Base-by-base conservation (phyloP, 2,113 vertebrate species). In the Verasper variegatus region DNA sequence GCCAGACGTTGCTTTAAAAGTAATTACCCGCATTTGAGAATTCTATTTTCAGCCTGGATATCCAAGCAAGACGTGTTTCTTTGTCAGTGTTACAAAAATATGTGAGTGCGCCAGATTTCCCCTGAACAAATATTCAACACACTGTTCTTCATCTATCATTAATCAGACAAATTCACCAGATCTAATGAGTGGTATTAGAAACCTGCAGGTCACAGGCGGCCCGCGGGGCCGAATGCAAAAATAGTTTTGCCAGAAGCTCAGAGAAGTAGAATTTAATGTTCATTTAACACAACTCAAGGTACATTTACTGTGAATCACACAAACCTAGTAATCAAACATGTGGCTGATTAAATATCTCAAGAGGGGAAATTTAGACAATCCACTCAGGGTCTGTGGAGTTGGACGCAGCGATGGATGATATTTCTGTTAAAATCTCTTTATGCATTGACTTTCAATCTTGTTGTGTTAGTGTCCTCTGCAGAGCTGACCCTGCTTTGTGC, bases 101-200 rank as follows among this genome's bases (percentile, higher is more conserved):
- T 57, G 52, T 45, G 45, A 45, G 56, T 18, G 15, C 55, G 47
- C 1, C 51, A 10, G 12, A 49, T 76, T 84, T 31, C 77, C n/a
- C 58, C 55, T 64, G 31, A 51, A 65, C 73, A 86, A 88, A 82
- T 86, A 86, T 80, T 77, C 74, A 79, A 85, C 35, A 74, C 35
- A 8, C 5, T 67, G 15, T 68, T 72, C n/a, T 42, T 59, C 73
- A 79, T 91, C 51, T 71, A 81, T 81, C 70, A 82, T 78, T 74
- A 58, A 84, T 77, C 56, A 63, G 62, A 78, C 72, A 68, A 73
- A 83, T 75, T 70, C 1, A 62, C 27, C 1, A 23, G 21, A 40
- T 78, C 17, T 74, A 52, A 74, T 80, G 55, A 47, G 60, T 42
- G 15, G 27, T 26, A 67, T 42, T 49, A 42, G 70, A 71, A 56